Evolutionary conservation across 2,888 invertebrate species (phyloP).

Genomic region (Diploptera punctata): DNA sequence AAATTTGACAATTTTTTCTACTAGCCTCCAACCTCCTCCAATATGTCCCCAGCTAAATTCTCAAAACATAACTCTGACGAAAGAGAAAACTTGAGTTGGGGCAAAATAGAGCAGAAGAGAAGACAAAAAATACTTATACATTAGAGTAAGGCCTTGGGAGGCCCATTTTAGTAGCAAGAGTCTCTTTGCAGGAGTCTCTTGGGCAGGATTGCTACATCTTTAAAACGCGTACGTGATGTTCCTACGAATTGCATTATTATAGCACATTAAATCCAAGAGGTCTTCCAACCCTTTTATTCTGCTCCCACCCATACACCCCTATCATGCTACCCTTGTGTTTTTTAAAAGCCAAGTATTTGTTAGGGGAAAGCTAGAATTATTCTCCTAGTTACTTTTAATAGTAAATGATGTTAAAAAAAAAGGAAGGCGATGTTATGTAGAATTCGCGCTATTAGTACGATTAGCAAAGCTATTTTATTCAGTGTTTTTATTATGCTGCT

Average conservation of each 20-base stretch:
- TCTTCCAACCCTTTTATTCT: background rate
- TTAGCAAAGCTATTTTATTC: background rate
- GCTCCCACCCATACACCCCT: background rate
- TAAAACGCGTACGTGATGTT: conserved; percentile 6
- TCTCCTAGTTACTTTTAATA: background rate
- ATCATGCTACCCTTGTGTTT: background rate
- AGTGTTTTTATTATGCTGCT: background rate
- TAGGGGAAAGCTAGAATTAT: background rate
- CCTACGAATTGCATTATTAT: conserved; percentile 8
- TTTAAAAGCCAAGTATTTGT: background rate
- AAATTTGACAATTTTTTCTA: too few species aligned
- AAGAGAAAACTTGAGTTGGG: background rate
- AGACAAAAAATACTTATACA: conserved; percentile 1
- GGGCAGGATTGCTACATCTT: conserved; percentile 1
- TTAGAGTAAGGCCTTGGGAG: conserved; percentile 1
- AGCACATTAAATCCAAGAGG: conserved; percentile 4
- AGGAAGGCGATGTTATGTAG: background rate
- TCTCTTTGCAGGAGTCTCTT: conserved; percentile 5
- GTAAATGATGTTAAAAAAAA: too few species aligned
- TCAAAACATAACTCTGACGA: background rate
- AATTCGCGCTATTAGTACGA: background rate
- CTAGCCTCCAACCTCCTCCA: too few species aligned
- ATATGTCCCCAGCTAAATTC: background rate
- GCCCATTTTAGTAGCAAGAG: background rate
- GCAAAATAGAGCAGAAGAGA: too few species aligned